A percentile compares a stretch with the other conserved stretches of the same genome.
phyloP scores from a whole-genome alignment of 2,113 vertebrate species.

The Paradisaea rubra region DNA sequence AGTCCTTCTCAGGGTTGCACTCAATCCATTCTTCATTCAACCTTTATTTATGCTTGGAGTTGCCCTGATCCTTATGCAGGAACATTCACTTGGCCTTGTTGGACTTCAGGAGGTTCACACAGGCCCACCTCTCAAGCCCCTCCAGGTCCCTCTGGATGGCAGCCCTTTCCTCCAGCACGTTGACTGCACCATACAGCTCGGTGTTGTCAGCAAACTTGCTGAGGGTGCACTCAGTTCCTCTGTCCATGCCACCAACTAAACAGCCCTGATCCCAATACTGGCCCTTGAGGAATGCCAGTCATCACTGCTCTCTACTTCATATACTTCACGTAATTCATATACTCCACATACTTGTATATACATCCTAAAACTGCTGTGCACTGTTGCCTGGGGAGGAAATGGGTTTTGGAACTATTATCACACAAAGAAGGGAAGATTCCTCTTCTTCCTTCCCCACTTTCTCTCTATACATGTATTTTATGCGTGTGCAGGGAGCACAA shows the following conservation, averaged over 20 bases:
- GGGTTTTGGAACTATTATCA: not conserved
- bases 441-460: not conserved
- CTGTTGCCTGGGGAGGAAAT: not conserved
- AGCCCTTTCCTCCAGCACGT: not conserved
- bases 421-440: not conserved
- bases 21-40: not conserved
- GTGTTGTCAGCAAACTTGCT: not conserved
- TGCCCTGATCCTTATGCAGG: not conserved
- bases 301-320: not conserved
- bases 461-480: not conserved
- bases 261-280: not conserved
- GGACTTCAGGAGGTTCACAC: not conserved
- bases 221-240: not conserved
- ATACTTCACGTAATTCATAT: not conserved
- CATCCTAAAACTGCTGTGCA: not conserved
- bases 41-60: accelerated
- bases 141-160: not conserved
- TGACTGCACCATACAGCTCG: no score
- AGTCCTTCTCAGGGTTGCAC: not conserved
- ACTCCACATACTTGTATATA: not conserved
- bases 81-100: not conserved
- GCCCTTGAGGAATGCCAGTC: not conserved
- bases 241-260: not conserved
- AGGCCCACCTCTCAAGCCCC: no score
- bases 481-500: not conserved